phyloP scores from a whole-genome alignment of 2,888 invertebrate species.

The Ophioninae sp. region DNA sequence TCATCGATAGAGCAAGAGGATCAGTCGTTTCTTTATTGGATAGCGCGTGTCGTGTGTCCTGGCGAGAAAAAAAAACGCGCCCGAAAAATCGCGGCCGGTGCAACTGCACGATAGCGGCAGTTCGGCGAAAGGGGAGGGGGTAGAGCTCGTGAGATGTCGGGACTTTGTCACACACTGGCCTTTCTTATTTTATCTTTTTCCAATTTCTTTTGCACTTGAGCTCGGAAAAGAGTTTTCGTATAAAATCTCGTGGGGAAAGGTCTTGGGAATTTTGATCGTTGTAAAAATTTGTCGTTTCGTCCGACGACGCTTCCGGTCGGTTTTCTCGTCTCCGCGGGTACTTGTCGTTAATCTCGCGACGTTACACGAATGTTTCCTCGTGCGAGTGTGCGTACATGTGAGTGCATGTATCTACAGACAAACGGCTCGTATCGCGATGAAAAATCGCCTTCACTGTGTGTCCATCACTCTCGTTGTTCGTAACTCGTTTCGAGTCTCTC shows the following conservation, averaged over 20 bases:
- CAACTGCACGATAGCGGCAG: constrained; percentile 44
- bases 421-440: constrained; percentile 14
- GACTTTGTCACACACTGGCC: constrained; percentile 44
- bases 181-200: constrained; percentile 13
- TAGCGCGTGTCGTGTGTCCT: not conserved
- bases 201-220: not conserved
- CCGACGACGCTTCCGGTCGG: constrained; percentile 50
- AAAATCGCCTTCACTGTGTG: constrained; percentile 4
- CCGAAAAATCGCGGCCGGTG: constrained; percentile 30
- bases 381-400: constrained; percentile 6
- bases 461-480: constrained; percentile 17
- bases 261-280: constrained; percentile 44
- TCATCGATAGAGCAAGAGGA: constrained; percentile 62
- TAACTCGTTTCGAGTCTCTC: constrained; percentile 8
- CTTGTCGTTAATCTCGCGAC: constrained; percentile 49
- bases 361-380: constrained; percentile 43
- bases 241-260: constrained; percentile 41
- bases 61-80: not conserved
- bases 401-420: not conserved
- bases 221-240: constrained; percentile 12
- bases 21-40: constrained; percentile 2
- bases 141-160: constrained; percentile 15
- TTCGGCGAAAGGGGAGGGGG: constrained; percentile 10
- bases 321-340: constrained; percentile 37
- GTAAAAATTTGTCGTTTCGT: constrained; percentile 8